Percentiles rank a stretch among this genome's conserved stretches.
Conservation (phyloP, 2,888 invertebrate species). For the Tridacna crocea region DNA sequence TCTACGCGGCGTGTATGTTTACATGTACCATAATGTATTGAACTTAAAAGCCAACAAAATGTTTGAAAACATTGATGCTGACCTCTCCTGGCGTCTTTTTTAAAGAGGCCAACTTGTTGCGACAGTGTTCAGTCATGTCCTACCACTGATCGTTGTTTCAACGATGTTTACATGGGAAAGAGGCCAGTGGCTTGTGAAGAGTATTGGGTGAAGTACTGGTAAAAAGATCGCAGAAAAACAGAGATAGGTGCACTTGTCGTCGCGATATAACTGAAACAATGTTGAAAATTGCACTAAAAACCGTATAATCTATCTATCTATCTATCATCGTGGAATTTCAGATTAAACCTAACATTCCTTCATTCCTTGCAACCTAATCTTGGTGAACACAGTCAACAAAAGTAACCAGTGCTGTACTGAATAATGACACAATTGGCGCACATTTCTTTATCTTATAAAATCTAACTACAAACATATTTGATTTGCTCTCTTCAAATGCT, state of each 20-base stretch:
- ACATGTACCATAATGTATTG: too few relatives aligned
- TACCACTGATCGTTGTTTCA: too few relatives aligned
- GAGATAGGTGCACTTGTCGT: too few relatives aligned
- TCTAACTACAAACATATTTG: not conserved
- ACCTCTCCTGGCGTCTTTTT: too few relatives aligned
- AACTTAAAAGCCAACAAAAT: too few relatives aligned
- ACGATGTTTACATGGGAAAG: not conserved
- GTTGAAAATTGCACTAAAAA: too few relatives aligned
- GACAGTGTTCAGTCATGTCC: not conserved
- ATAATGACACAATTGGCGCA: not conserved
- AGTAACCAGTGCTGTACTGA: not conserved
- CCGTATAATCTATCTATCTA: not conserved
- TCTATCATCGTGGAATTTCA: not conserved
- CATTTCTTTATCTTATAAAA: not conserved
- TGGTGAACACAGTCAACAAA: not conserved
- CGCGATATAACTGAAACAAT: too few relatives aligned
- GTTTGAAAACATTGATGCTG: too few relatives aligned
- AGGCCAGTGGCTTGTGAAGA: not conserved
- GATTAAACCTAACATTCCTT: not conserved
- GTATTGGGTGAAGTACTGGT: not conserved
- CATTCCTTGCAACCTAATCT: not conserved
- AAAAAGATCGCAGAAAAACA: not conserved
- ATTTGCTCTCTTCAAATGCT: too few relatives aligned
- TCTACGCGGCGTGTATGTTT: too few relatives aligned
- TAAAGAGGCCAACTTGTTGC: too few relatives aligned